A percentile compares a stretch with the other conserved stretches of the same genome.
phyloP scores from a whole-genome alignment of 2,113 vertebrate genomes.

The Clarias macrocephalus region DNA sequence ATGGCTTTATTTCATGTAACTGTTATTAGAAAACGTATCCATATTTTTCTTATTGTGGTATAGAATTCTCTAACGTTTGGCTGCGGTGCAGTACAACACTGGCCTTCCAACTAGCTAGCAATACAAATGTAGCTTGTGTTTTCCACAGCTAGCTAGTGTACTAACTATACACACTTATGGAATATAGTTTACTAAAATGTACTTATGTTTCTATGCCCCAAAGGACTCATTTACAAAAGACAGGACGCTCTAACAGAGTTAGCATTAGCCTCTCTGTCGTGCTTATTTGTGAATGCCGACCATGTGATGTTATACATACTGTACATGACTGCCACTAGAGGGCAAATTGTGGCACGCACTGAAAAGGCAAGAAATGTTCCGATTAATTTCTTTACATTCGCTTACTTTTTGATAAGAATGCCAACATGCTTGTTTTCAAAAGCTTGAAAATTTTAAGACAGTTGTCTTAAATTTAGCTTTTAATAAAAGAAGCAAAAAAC shows the following conservation, averaged over 20 bases:
- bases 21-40: not conserved
- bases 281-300: not conserved
- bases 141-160: not conserved
- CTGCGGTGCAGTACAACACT: not conserved
- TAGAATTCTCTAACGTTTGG: no score
- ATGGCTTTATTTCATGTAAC: no score
- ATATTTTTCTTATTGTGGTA: not conserved
- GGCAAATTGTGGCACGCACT: no score
- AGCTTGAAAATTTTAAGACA: not conserved
- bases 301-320: not conserved
- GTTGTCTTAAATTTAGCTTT: not conserved
- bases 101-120: not conserved
- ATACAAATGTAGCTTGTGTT: not conserved
- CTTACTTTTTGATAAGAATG: no score
- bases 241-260: not conserved
- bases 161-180: not conserved
- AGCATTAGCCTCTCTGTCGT: not conserved
- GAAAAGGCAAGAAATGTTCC: not conserved
- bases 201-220: not conserved
- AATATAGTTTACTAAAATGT: not conserved
- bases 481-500: not conserved
- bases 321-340: not conserved
- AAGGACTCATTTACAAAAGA: not conserved
- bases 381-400: not conserved
- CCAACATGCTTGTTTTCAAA: not conserved